These are phyloP conservation scores for Sympetrum striolatum DNA, from an alignment of 2,888 invertebrate genomes.

Conservation along the genomic window DNA sequence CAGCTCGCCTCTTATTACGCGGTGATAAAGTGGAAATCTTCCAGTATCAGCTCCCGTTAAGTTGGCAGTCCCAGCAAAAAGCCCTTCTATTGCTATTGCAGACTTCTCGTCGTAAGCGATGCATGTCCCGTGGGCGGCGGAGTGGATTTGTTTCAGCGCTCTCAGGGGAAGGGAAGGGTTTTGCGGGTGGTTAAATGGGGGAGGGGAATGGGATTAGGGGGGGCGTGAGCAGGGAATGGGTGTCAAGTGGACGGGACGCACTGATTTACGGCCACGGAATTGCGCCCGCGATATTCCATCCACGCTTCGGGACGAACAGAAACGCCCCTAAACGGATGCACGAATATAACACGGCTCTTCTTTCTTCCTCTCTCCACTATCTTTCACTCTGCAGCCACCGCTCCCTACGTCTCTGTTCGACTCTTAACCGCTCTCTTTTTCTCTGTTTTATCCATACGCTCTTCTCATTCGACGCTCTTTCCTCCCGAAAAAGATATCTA, in stretches of 20 bases:
- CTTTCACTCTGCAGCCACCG: not conserved
- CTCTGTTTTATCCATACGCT: too few species aligned
- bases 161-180: not conserved
- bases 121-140: not conserved
- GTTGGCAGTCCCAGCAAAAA: too few species aligned
- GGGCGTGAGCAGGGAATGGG: constrained; percentile 38
- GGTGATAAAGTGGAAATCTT: too few species aligned
- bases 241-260: constrained; percentile 40
- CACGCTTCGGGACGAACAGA: constrained; percentile 27
- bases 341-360: constrained; percentile 38
- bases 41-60: too few species aligned
- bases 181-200: not conserved
- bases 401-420: not conserved
- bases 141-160: not conserved
- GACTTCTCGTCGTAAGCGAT: not conserved
- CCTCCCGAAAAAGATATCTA: too few species aligned
- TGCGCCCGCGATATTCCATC: constrained; percentile 33
- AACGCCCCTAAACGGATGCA: constrained; percentile 33
- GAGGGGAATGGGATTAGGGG: not conserved
- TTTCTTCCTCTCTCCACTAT: not conserved
- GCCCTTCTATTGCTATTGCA: not conserved
- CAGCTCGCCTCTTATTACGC: too few species aligned
- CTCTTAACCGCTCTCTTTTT: not conserved
- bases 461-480: too few species aligned
- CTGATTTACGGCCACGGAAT: constrained; percentile 31